Evolutionary conservation across 2,797 vertebrate species (phyloP).

Genomic region (Gymnodraco acuticeps): DNA sequence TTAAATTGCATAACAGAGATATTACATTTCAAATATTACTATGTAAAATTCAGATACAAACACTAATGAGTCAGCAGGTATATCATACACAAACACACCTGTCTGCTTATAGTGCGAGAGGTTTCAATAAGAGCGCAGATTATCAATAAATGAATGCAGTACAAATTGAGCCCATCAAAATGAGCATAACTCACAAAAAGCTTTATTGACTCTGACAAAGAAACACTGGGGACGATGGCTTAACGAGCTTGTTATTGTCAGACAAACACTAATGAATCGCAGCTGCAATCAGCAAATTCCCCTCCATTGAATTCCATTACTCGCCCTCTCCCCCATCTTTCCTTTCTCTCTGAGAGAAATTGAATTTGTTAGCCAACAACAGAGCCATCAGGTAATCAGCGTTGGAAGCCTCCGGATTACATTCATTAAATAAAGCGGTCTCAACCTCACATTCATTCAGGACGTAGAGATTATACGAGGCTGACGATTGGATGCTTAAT

Average conservation of each 20-base stretch:
- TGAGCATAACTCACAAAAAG: constrained; percentile 32
- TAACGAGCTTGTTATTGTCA: constrained; percentile 55
- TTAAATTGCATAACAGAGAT: not conserved
- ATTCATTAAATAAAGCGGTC: constrained; percentile 15
- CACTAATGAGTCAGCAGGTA: not conserved
- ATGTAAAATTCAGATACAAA: not conserved
- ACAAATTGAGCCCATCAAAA: constrained; percentile 33
- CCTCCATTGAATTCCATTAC: constrained; percentile 50
- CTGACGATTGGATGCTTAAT: constrained; percentile 13
- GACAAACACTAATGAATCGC: constrained; percentile 54
- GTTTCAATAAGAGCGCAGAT: not conserved
- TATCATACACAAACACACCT: not conserved
- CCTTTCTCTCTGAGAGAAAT: constrained; percentile 22
- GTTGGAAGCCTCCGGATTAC: constrained; percentile 2
- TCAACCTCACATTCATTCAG: constrained; percentile 29
- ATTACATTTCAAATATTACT: too few species aligned
- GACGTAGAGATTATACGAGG: constrained; percentile 17
- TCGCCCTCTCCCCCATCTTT: constrained; percentile 27
- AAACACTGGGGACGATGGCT: constrained; percentile 15
- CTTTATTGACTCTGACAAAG: constrained; percentile 54
- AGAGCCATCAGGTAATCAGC: constrained; percentile 41
- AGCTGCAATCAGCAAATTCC: constrained; percentile 52
- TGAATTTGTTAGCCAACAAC: constrained; percentile 51
- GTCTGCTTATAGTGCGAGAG: constrained; percentile 3
- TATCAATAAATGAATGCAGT: constrained; percentile 25